phyloP scores from a whole-genome alignment of 2,113 vertebrate genomes.

The Chloropsis hardwickii region DNA sequence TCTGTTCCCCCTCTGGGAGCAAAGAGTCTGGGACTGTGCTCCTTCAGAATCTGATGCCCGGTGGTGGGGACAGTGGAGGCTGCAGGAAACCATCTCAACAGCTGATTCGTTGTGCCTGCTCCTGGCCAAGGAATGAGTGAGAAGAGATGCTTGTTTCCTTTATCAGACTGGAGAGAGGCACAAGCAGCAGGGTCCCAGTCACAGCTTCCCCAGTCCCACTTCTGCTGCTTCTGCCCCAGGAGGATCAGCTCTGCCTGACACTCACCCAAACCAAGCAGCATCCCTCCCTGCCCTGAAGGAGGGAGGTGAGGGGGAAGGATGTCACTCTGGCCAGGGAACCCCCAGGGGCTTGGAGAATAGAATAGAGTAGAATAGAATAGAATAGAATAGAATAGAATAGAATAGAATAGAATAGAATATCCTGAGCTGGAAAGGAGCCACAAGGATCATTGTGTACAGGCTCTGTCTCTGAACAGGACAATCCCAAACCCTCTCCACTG shows the following conservation, averaged over 20 bases:
- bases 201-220: fast-evolving
- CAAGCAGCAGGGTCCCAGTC: neutral
- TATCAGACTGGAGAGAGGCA: neutral
- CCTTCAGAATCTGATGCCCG: neutral
- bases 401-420: neutral
- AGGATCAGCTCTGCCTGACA: neutral
- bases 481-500: neutral
- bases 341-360: neutral
- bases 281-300: neutral
- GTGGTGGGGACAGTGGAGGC: fast-evolving
- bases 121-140: neutral
- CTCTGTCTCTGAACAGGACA: neutral
- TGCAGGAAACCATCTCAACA: neutral
- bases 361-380: neutral
- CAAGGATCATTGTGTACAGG: neutral
- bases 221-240: neutral
- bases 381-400: neutral
- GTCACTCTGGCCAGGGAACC: neutral
- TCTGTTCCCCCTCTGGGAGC: neutral
- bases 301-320: neutral
- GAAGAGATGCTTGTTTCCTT: neutral
- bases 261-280: neutral
- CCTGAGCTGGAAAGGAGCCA: neutral
- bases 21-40: fast-evolving
- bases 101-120: neutral